Percentiles rank a stretch among this genome's conserved stretches.
These are phyloP conservation scores for Paramormyrops kingsleyae DNA, from an alignment of 2,113 vertebrate genomes.

Conservation along the genomic window DNA sequence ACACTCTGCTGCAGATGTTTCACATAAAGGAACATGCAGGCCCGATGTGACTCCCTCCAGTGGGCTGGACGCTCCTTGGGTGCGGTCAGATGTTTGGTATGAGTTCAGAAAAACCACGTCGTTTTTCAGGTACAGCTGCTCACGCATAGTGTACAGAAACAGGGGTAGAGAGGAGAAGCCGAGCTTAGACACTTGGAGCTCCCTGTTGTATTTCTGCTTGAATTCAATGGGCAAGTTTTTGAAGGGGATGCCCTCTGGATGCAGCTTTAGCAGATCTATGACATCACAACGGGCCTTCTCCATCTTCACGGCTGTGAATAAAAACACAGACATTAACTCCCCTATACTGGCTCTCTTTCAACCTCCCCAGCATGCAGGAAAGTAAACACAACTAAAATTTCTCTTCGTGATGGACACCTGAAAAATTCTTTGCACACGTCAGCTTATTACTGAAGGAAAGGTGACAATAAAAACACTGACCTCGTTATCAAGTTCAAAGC, in stretches of 20 bases:
- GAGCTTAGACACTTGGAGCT: conserved; percentile 32
- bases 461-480: neutral
- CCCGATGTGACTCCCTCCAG: neutral
- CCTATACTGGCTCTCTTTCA: neutral
- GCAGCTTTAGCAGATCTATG: conserved; percentile 35
- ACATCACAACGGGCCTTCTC: conserved; percentile 33
- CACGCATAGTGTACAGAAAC: conserved; percentile 39
- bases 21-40: neutral
- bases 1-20: neutral
- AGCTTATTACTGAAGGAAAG: neutral
- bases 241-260: conserved; percentile 42
- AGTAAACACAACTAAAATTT: neutral
- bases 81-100: conserved; percentile 1
- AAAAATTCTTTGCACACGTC: neutral
- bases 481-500: neutral
- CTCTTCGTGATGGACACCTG: neutral
- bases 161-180: conserved; percentile 41
- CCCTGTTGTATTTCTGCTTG: conserved; percentile 33
- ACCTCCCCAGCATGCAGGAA: neutral
- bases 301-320: conserved; percentile 28
- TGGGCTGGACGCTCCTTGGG: neutral
- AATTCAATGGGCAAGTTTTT: conserved; percentile 33
- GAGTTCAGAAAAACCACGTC: conserved; percentile 40
- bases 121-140: conserved; percentile 35
- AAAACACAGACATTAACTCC: neutral